Base-by-base conservation (phyloP, 35 echinoderm and acorn worm species). In the Apostichopus japonicus region DNA sequence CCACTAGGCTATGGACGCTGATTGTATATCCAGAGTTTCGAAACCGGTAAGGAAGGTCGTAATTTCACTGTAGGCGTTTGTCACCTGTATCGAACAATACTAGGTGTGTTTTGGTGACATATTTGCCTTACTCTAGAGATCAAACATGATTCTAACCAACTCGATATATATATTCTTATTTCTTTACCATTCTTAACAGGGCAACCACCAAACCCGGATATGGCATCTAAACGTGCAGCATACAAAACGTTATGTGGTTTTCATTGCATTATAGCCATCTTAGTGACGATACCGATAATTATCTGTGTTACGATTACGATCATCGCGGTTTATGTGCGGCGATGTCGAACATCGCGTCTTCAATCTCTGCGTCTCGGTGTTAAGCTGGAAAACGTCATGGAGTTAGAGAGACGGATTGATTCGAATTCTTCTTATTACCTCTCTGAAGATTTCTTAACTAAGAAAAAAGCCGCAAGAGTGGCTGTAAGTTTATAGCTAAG, bases 361-460 rank as follows among this genome's bases (percentile, higher is more conserved):
- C 86, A 16, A 14, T 21, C 62, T 19, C 56, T 89, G 56, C 21
- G 14, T 54, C 62, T 72, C 11, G 59, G 61, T 27, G 62, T 72
- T 8, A 89, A 89, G 51, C 62, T 56, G 62, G 24, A 62, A 5
- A 72, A 89, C 25, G 13, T 72, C 2, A 89, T 51, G 54, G 90
- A 91, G 53, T 58, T 91, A 6, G 72, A 91, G n/a, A 51, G 72
- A 21, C 6, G 67, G 53, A 53, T 79, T 13, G 67, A 89, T 62
- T 21, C 86, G 2, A 14, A 23, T 55, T 91, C 90, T 13, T 91
- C 90, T 14, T 51, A 91, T 65, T 91, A 91, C 72, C 52, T 91
- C 17, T 79, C 90, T 5, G 90, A 91, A 52, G 90, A 91, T 56
- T 53, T 91, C 16, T 54, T 91, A 22, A 78, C 90, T 55, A 24